These are phyloP conservation scores for Podarcis muralis DNA, from an alignment of 2,113 vertebrate species.

Conservation along the genomic window DNA sequence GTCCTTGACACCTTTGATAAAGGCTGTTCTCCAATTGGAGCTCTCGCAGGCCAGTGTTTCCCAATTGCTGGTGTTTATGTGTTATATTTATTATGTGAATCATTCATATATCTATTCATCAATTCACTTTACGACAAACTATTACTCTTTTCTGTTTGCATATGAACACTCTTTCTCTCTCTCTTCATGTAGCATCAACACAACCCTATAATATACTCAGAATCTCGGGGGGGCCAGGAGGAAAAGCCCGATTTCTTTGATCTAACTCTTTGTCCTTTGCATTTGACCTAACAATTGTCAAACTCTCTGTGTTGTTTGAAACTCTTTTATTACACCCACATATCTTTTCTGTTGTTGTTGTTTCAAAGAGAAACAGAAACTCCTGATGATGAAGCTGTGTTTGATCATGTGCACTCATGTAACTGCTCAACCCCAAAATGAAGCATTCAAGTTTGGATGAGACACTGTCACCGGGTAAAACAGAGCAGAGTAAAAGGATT, in stretches of 20 bases:
- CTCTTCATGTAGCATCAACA: background rate
- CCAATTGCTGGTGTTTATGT: too few species aligned
- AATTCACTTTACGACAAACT: background rate
- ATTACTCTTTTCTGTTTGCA: background rate
- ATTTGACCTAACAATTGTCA: conserved; percentile 44
- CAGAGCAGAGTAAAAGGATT: background rate
- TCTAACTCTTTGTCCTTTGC: conserved; percentile 12
- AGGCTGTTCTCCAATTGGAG: too few species aligned
- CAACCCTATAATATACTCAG: background rate
- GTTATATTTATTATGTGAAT: background rate
- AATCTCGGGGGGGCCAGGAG: conserved; percentile 19
- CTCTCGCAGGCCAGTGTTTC: too few species aligned
- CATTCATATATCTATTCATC: background rate
- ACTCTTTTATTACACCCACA: conserved; percentile 13
- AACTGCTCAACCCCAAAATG: conserved; percentile 17
- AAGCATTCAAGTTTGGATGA: conserved; percentile 20
- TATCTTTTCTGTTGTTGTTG: background rate
- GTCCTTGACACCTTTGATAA: too few species aligned
- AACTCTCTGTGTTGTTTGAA: background rate
- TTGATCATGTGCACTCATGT: conserved; percentile 20
- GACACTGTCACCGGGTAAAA: conserved; percentile 19
- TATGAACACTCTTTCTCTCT: background rate
- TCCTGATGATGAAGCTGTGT: conserved; percentile 27
- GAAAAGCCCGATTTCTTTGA: conserved; percentile 16
- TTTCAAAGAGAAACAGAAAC: conserved; percentile 43